Evolutionary conservation across 2,888 invertebrate genomes (phyloP).

Genomic region (Drosophila longiperda): DNA sequence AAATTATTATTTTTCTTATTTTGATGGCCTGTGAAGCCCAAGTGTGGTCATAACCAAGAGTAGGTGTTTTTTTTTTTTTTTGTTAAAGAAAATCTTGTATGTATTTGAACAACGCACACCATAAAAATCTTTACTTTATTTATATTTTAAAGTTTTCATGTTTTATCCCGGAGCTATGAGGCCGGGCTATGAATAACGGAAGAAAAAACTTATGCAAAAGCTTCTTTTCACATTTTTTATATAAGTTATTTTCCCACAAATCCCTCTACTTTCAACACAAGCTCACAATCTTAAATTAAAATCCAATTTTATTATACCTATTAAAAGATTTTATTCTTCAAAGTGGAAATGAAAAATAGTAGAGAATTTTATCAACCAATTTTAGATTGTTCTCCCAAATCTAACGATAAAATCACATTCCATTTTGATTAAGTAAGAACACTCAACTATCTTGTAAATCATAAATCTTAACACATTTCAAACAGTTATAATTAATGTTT

Average conservation of each 20-base stretch:
- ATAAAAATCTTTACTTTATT: too few species aligned
- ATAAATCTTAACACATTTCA: constrained; percentile 55
- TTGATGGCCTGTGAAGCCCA: constrained; percentile 17
- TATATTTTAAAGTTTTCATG: not conserved
- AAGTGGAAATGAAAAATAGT: not conserved
- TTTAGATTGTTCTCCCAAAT: not conserved
- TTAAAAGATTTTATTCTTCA: not conserved
- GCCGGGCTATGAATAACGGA: too few species aligned
- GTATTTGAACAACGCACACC: not conserved
- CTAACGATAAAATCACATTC: constrained; percentile 32
- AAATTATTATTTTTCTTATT: constrained; percentile 20
- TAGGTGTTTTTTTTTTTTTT: not conserved
- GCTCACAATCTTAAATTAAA: constrained; percentile 1
- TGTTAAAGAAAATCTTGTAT: not conserved
- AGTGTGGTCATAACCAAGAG: constrained; percentile 7
- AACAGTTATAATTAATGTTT: constrained; percentile 51
- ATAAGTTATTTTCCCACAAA: not conserved
- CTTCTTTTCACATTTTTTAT: not conserved
- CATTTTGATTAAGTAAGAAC: constrained; percentile 56
- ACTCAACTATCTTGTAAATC: constrained; percentile 57
- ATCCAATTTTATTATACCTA: not conserved
- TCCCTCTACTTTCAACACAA: not conserved
- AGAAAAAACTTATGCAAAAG: not conserved
- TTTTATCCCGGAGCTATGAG: not conserved
- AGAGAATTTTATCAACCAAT: constrained; percentile 9